Percentiles rank a stretch among this genome's conserved stretches.
Conservation (phyloP, 2,797 vertebrate genomes). For the Epinephelus malabaricus region DNA sequence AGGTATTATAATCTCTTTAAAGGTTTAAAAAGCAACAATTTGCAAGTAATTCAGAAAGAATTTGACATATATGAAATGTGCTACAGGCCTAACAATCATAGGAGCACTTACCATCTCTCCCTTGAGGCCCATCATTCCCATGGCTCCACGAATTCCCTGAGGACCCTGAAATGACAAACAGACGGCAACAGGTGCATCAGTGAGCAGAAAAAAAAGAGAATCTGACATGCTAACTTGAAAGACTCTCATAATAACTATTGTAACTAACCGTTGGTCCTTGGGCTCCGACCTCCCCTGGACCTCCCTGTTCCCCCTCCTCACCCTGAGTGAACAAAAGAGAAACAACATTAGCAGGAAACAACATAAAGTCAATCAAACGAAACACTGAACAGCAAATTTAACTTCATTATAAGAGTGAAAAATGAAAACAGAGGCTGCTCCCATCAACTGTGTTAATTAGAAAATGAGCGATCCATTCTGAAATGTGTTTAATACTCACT, state of each 20-base stretch:
- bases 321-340: slow-evolving; percentile 85
- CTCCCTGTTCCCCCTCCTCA: slow-evolving; percentile 96
- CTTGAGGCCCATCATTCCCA: slow-evolving; percentile 92
- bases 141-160: slow-evolving; percentile 92
- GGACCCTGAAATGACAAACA: slow-evolving; percentile 88
- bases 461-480: slow-evolving; percentile 44
- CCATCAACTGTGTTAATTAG: slow-evolving; percentile 54
- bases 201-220: slow-evolving; percentile 17
- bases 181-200: slow-evolving; percentile 33
- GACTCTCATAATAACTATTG: slow-evolving; percentile 20
- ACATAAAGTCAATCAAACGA: slow-evolving; percentile 16
- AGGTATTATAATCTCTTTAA: background rate
- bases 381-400: slow-evolving; percentile 10
- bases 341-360: slow-evolving; percentile 21
- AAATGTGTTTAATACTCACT: slow-evolving; percentile 44
- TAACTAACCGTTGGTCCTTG: slow-evolving; percentile 92
- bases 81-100: background rate
- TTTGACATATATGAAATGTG: background rate
- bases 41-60: background rate
- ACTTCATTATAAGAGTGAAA: slow-evolving; percentile 14
- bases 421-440: slow-evolving; percentile 18
- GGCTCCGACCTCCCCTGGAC: slow-evolving; percentile 90
- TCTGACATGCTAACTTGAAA: background rate
- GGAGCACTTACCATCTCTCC: slow-evolving; percentile 90
- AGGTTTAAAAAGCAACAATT: background rate